Conservation (phyloP, 2,113 vertebrate species). For the Chamaetylas fuelleborni region DNA sequence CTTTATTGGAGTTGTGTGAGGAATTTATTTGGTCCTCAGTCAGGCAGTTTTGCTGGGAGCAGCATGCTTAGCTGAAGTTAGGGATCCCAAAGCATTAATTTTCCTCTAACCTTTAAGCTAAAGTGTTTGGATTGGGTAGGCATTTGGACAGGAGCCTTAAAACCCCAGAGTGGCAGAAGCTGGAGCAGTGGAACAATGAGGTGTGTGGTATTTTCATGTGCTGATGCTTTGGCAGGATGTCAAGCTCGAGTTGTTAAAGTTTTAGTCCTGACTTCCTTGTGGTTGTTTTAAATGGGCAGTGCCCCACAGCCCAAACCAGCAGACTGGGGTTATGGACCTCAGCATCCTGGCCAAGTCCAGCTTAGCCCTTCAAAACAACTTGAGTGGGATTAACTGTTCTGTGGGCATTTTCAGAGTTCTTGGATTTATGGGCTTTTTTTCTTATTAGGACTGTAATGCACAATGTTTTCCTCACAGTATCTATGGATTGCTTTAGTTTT, state of each 20-base stretch:
- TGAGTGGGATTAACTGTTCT: background rate
- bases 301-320: background rate
- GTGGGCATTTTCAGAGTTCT: background rate
- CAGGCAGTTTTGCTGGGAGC: background rate
- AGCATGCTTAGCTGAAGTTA: background rate
- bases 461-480: background rate
- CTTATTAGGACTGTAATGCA: background rate
- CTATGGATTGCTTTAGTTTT: background rate
- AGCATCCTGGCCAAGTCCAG: background rate
- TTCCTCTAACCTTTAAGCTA: background rate
- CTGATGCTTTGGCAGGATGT: background rate
- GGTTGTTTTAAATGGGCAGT: background rate
- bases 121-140: background rate
- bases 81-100: background rate
- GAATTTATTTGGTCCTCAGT: conserved; percentile 2
- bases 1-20: background rate
- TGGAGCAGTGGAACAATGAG: background rate
- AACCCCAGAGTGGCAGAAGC: background rate
- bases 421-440: background rate
- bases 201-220: background rate
- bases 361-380: background rate
- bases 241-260: background rate
- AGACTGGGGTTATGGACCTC: background rate
- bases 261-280: background rate
- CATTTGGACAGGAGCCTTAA: background rate